phyloP scores from a whole-genome alignment of 2,797 vertebrate genomes.

The Botia kubotai region DNA sequence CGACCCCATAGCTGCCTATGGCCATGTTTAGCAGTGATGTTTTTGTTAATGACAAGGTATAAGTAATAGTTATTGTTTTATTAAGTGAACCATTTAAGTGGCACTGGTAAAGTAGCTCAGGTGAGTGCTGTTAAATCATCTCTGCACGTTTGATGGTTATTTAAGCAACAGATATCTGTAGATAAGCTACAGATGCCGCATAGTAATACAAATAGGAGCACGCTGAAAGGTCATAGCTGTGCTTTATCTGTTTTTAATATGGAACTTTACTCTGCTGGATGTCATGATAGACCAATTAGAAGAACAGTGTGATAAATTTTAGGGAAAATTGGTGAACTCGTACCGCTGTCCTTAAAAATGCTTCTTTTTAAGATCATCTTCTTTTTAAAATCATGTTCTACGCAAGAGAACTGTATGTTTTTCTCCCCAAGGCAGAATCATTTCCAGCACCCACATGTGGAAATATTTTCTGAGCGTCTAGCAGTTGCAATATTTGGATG shows the following conservation, averaged over 20 bases:
- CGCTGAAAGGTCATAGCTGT: too few relatives aligned
- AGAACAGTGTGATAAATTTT: not conserved
- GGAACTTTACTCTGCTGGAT: not conserved
- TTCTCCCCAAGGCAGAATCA: constrained; percentile 28
- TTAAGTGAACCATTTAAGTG: too few relatives aligned
- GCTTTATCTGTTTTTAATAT: not conserved
- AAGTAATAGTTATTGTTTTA: too few relatives aligned
- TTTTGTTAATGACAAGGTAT: too few relatives aligned
- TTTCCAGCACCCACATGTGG: constrained; percentile 11
- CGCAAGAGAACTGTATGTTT: not conserved
- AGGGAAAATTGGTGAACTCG: not conserved
- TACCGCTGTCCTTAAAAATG: not conserved
- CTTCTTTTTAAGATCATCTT: not conserved
- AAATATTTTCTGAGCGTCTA: constrained; percentile 9
- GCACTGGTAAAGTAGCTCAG: too few relatives aligned
- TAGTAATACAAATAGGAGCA: not conserved
- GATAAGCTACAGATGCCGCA: too few relatives aligned
- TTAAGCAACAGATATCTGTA: too few relatives aligned
- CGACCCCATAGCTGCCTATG: too few relatives aligned
- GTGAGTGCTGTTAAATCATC: too few relatives aligned
- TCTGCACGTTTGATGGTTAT: too few relatives aligned
- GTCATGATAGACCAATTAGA: not conserved
- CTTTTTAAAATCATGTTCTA: constrained; percentile 3
- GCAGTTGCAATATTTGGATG: not conserved
- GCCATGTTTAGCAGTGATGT: too few relatives aligned